Evolutionary conservation across 2,888 invertebrate genomes (phyloP), one percentile per base, ranked within the genome.

Genomic region (Alloscopus bannaensis): DNA sequence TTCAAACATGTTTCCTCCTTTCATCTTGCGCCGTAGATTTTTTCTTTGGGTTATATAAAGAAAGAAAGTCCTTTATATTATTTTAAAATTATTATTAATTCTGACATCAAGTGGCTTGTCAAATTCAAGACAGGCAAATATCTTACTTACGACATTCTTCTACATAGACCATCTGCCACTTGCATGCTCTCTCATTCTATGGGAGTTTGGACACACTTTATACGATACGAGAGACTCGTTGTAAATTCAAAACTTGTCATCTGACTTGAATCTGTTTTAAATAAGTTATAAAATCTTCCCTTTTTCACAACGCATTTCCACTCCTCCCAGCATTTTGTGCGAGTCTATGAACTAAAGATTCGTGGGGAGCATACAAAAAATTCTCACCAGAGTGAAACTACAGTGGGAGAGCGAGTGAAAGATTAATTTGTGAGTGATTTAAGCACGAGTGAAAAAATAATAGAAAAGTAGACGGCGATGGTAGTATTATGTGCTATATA

Each of bases 1-100:
- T 55, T 22, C 22, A 18, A 18, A 50, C 50, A n/a, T n/a, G n/a
- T n/a, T 50, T 50, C 20, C 22, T 8, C 1, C 22, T 20, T n/a
- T 55, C 26, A 22, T 55, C 26, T 50, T 50, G 20, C 22, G 22
- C 6, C 22, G 16, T 42, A 2, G n/a, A 18, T 8, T 8, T 42
- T 42, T 22, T 47, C 47, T 47, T 13, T 36, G 36, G 36, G 8
- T 36, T 8, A 36, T 6, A 36, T 36, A 8, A 8, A 8, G 36
- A 36, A 36, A 36, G 13, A 47, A n/a, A 47, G 18, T 47, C 47
- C 18, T n/a, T 59, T 11, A 36, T 8, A 36, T 31, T 59, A n/a
- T 59, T 59, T 31, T 59, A 59, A 59, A 59, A 59, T 59, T 59
- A 59, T 59, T 59, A 59, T 59, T 29, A 59, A 59, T 29, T 31